Evolutionary conservation across 2,113 vertebrate genomes (phyloP).

Genomic region (Plecturocebus donacophilus): DNA sequence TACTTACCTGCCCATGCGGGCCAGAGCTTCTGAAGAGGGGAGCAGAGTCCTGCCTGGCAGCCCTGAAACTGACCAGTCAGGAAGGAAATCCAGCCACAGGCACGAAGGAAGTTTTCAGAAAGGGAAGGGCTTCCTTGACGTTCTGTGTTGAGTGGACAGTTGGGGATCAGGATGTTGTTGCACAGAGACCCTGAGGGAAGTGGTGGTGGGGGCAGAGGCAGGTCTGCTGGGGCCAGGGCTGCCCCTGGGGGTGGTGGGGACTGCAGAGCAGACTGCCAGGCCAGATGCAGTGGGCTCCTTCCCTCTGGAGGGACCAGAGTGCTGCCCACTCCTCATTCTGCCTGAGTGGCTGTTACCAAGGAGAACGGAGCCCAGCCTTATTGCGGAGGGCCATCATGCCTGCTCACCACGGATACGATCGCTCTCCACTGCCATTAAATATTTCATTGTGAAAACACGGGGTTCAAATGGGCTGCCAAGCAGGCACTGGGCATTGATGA

Average conservation of each 20-base stretch:
- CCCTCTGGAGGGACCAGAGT: background rate
- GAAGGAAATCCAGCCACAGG: background rate
- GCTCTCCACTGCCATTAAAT: background rate
- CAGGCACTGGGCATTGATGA: background rate
- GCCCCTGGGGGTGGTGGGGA: background rate
- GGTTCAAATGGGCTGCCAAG: background rate
- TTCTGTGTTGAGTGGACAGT: background rate
- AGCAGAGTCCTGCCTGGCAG: background rate
- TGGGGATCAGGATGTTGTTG: background rate
- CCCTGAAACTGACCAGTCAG: background rate
- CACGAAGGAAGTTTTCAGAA: background rate
- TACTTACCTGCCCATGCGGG: too few species aligned
- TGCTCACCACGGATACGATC: background rate
- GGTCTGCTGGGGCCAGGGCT: background rate
- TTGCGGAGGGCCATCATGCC: background rate
- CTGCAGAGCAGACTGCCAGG: background rate
- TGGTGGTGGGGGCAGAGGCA: background rate
- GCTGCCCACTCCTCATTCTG: background rate
- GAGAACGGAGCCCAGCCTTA: slow-evolving; percentile 21
- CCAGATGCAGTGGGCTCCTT: background rate
- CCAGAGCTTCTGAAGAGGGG: background rate
- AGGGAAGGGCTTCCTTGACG: background rate
- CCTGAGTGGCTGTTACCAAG: background rate
- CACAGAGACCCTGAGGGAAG: background rate
- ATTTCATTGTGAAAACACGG: background rate